phyloP scores from a whole-genome alignment of 1,140 invertebrate genomes.

The Latrodectus geometricus region DNA sequence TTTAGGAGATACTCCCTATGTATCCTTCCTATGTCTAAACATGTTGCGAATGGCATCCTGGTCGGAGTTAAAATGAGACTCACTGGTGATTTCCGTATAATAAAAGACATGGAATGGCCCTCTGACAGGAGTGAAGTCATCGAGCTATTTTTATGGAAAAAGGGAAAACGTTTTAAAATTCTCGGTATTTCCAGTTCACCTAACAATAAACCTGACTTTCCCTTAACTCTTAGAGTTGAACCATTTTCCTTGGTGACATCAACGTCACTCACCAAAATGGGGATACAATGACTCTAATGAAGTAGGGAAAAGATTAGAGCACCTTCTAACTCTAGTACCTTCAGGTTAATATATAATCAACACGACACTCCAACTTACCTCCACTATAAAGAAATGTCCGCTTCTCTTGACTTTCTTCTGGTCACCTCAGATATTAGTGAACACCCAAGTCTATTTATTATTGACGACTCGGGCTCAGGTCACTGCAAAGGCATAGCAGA shows the following conservation, averaged over 20 bases:
- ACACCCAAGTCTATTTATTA: neutral
- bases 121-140: slow-evolving; percentile 7
- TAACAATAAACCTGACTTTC: neutral
- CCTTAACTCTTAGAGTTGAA: neutral
- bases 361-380: neutral
- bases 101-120: neutral
- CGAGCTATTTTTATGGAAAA: neutral
- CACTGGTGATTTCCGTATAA: neutral
- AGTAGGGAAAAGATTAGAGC: neutral
- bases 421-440: neutral
- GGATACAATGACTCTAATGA: neutral
- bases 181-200: too few relatives aligned
- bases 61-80: neutral
- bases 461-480: neutral
- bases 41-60: slow-evolving; percentile 2
- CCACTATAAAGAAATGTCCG: neutral
- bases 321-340: neutral
- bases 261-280: neutral
- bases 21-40: neutral
- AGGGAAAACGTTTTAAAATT: neutral
- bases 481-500: neutral
- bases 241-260: neutral
- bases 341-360: neutral
- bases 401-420: neutral
- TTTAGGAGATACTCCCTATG: neutral